Conservation (phyloP, 1,140 invertebrate species). For the Brachionus calyciflorus region DNA sequence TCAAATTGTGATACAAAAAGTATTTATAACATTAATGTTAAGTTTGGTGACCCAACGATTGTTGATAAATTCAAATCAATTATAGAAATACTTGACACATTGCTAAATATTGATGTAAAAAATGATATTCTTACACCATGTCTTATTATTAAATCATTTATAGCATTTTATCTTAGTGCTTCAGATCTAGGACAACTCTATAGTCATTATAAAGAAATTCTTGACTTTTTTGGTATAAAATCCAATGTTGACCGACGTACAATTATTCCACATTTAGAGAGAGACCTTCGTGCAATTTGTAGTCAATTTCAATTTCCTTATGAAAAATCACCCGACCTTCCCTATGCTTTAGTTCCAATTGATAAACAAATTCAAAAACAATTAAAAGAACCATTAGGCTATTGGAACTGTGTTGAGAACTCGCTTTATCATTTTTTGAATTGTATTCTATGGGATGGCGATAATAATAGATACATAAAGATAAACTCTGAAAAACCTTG, state of each 20-base stretch:
- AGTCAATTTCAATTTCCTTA: not conserved
- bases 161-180: not conserved
- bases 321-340: not conserved
- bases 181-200: not conserved
- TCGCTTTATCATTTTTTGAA: not conserved
- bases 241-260: not conserved
- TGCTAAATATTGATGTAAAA: conserved; percentile 7
- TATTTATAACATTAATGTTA: not conserved
- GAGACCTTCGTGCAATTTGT: not conserved
- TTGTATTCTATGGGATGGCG: not conserved
- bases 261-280: not conserved
- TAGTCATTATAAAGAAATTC: not conserved
- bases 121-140: not conserved
- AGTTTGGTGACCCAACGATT: not conserved
- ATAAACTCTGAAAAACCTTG: not conserved
- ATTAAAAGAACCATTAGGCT: not conserved
- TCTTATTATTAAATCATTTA: not conserved
- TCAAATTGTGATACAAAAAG: not conserved
- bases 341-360: not conserved
- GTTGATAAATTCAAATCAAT: not conserved
- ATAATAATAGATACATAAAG: not conserved
- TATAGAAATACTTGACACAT: not conserved
- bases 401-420: not conserved
- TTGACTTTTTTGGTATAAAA: not conserved
- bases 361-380: not conserved